These are phyloP conservation scores for Leucophenga maculata DNA, from an alignment of 2,888 invertebrate species.

Conservation along the genomic window DNA sequence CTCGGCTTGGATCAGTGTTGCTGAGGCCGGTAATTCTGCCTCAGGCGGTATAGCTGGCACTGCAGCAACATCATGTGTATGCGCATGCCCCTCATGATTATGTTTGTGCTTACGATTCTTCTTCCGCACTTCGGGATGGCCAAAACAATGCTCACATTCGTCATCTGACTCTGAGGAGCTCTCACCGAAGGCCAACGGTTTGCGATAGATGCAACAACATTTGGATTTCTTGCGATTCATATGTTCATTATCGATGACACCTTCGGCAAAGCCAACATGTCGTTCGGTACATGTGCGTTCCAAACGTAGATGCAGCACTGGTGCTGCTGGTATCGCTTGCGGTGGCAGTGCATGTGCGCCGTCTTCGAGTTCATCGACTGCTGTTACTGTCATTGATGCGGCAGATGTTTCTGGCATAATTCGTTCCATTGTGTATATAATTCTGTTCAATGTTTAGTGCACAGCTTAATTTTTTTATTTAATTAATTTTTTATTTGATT, in stretches of 20 bases:
- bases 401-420: too few relatives aligned
- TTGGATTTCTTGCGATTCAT: constrained; percentile 97
- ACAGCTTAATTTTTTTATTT: not conserved
- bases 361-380: constrained; percentile 19
- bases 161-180: constrained; percentile 87
- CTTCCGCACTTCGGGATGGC: constrained; percentile 81
- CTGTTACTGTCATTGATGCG: not conserved
- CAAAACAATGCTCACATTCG: constrained; percentile 90
- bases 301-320: constrained; percentile 74
- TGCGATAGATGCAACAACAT: constrained; percentile 96
- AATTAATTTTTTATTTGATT: not conserved
- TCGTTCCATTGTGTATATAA: too few relatives aligned
- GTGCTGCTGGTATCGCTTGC: constrained; percentile 19
- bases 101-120: constrained; percentile 57
- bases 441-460: too few relatives aligned
- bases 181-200: constrained; percentile 90
- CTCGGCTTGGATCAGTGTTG: not conserved
- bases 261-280: constrained; percentile 91
- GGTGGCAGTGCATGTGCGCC: constrained; percentile 8
- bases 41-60: constrained; percentile 22
- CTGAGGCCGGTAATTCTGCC: not conserved
- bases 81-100: constrained; percentile 11
- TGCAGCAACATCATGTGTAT: constrained; percentile 33
- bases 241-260: constrained; percentile 94
- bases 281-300: constrained; percentile 78